phyloP scores from a whole-genome alignment of 2,113 vertebrate genomes.

The Ahaetulla prasina region DNA sequence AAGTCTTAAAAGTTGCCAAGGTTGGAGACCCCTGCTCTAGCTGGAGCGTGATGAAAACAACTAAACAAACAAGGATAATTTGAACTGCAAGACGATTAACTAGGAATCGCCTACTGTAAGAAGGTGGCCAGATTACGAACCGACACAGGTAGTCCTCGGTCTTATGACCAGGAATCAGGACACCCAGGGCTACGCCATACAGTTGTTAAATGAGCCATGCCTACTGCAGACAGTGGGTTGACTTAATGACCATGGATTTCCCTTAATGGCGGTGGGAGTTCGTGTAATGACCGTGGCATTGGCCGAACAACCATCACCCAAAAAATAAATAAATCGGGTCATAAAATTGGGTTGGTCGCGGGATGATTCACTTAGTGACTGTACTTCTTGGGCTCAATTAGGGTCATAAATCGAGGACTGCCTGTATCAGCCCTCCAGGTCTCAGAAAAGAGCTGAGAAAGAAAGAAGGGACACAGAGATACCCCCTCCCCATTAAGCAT shows the following conservation, averaged over 20 bases:
- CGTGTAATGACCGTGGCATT: background rate
- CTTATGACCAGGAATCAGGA: background rate
- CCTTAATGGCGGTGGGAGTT: background rate
- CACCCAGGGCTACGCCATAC: background rate
- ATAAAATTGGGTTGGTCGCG: background rate
- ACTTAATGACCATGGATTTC: background rate
- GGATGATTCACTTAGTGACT: background rate
- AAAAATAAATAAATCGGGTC: background rate
- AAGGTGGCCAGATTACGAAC: background rate
- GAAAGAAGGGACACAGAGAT: background rate
- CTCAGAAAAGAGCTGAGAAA: background rate
- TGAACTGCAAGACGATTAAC: background rate
- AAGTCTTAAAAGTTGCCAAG: too few relatives aligned
- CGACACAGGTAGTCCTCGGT: background rate
- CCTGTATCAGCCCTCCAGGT: background rate
- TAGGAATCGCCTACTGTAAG: background rate
- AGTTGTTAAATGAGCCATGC: background rate
- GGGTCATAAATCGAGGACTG: background rate
- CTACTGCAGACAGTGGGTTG: background rate
- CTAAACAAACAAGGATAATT: background rate
- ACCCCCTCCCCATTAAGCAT: background rate
- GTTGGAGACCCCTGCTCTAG: background rate
- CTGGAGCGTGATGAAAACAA: background rate
- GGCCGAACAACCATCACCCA: background rate
- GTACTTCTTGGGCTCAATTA: background rate